Percentiles rank a stretch among this genome's conserved stretches.
phyloP scores from a whole-genome alignment of 1,140 invertebrate genomes.

The Drosophila setifemur region DNA sequence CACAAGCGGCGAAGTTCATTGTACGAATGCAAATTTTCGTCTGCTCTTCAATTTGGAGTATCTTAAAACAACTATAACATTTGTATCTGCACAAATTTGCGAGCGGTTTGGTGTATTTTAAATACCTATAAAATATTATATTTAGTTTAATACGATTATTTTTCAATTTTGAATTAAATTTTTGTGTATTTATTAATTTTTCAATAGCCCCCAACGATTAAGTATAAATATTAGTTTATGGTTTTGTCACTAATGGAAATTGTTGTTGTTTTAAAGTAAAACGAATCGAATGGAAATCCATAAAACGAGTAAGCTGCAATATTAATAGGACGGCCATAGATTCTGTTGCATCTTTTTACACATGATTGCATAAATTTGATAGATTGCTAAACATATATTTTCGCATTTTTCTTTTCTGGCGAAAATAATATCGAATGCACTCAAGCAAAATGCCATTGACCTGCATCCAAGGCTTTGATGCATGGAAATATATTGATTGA shows the following conservation, averaged over 20 bases:
- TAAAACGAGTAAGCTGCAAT: background rate
- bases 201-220: too few species aligned
- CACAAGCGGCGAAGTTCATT: constrained; percentile 10
- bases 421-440: constrained; percentile 51
- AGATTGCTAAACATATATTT: constrained; percentile 46
- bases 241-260: background rate
- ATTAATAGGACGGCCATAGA: constrained; percentile 25
- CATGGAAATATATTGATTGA: constrained; percentile 66
- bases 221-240: too few species aligned
- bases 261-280: background rate
- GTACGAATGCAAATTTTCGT: constrained; percentile 22
- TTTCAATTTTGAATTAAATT: too few species aligned
- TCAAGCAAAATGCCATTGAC: constrained; percentile 63
- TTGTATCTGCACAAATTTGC: too few species aligned
- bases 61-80: too few species aligned
- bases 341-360: constrained; percentile 43
- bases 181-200: too few species aligned
- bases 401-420: constrained; percentile 5
- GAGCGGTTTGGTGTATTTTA: too few species aligned
- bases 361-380: constrained; percentile 63
- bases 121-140: too few species aligned
- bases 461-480: constrained; percentile 49
- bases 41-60: too few species aligned
- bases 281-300: background rate
- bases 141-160: too few species aligned